Percentiles rank a stretch among this genome's conserved stretches.
Conservation (phyloP, 2,888 invertebrate species). For the Hofmannophila pseudospretella region DNA sequence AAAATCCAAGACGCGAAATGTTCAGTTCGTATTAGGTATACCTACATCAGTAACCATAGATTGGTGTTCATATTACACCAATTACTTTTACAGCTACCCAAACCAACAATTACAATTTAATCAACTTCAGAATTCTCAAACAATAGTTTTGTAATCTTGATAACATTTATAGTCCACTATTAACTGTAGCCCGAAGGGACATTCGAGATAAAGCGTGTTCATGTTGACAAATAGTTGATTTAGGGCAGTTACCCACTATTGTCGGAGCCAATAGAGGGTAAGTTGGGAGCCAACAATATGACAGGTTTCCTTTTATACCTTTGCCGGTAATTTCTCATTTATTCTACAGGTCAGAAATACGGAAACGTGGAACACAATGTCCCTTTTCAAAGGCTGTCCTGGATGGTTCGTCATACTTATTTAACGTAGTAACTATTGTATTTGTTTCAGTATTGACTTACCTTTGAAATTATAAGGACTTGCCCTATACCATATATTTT, state of each 20-base stretch:
- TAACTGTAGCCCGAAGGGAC: slow-evolving; percentile 4
- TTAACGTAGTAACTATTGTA: too few relatives aligned
- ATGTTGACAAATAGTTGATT: slow-evolving; percentile 52
- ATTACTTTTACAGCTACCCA: too few relatives aligned
- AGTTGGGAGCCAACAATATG: slow-evolving; percentile 1
- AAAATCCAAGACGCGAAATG: too few relatives aligned
- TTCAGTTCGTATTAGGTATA: too few relatives aligned
- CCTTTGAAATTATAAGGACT: too few relatives aligned
- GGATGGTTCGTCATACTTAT: too few relatives aligned
- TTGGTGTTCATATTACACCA: too few relatives aligned
- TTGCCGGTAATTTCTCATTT: neutral
- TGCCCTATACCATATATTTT: too few relatives aligned
- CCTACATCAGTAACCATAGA: too few relatives aligned
- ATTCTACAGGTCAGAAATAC: neutral
- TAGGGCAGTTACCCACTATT: slow-evolving; percentile 31
- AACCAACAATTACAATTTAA: too few relatives aligned
- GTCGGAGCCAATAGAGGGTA: slow-evolving; percentile 25
- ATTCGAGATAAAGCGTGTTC: neutral
- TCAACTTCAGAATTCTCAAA: too few relatives aligned
- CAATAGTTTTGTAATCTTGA: slow-evolving; percentile 4
- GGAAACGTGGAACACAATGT: neutral
- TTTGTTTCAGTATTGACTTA: too few relatives aligned
- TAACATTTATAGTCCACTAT: neutral
- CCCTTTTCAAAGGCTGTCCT: neutral
- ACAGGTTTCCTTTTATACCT: slow-evolving; percentile 1